Percentiles rank a stretch among this genome's conserved stretches.
phyloP scores from a whole-genome alignment of 2,113 vertebrate species.

The Archocentrus centrarchus region DNA sequence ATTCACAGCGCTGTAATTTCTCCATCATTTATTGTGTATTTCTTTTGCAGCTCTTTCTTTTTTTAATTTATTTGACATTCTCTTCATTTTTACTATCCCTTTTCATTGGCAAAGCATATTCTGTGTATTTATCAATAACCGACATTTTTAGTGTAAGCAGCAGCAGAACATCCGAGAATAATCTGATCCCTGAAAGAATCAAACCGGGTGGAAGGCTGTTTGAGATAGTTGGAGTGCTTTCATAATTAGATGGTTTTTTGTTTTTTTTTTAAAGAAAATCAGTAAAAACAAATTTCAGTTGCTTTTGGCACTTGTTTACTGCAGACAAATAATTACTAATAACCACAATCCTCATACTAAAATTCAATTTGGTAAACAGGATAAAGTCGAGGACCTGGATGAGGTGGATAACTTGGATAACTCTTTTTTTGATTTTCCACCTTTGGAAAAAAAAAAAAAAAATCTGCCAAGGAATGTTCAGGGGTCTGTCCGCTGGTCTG shows the following conservation, averaged over 20 bases:
- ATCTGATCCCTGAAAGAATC: not conserved
- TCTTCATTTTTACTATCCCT: not conserved
- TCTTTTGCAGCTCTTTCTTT: not conserved
- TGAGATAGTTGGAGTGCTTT: not conserved
- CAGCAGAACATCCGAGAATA: not conserved
- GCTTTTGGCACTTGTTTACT: not conserved
- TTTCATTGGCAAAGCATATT: not conserved
- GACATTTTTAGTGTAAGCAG: not conserved
- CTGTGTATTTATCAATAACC: not conserved
- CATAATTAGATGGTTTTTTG: not conserved
- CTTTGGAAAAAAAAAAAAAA: not conserved
- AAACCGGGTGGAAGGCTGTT: not conserved
- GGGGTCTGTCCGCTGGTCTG: conserved; percentile 65
- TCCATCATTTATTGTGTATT: not conserved
- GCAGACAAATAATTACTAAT: conserved; percentile 4
- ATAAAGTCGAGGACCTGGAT: not conserved
- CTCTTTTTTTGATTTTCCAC: conserved; percentile 3
- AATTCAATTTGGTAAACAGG: not conserved
- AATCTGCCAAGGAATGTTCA: conserved; percentile 82
- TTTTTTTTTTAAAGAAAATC: not conserved
- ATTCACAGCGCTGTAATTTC: not conserved
- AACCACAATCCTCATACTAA: not conserved
- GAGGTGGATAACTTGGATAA: not conserved
- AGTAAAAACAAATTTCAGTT: not conserved
- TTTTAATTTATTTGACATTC: not conserved